Evolutionary conservation across 1,140 invertebrate genomes (phyloP).

Genomic region (Atta cephalotes): DNA sequence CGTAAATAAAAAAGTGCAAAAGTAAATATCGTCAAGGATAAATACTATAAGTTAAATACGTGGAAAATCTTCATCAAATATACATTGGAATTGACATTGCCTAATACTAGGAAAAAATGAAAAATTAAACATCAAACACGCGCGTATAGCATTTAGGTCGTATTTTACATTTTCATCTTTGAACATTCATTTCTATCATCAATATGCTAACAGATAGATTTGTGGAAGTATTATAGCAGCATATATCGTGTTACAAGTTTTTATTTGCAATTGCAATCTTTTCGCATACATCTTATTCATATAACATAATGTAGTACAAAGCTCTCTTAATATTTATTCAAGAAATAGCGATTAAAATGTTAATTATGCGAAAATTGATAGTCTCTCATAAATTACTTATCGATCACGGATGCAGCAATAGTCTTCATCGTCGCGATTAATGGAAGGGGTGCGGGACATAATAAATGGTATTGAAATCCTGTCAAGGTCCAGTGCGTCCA

Average conservation of each 20-base stretch:
- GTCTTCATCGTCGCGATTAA: constrained; percentile 16
- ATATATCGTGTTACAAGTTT: not conserved
- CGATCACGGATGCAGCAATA: not conserved
- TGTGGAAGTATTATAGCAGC: not conserved
- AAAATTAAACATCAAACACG: not conserved
- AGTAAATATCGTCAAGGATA: not conserved
- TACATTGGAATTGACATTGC: constrained; percentile 3
- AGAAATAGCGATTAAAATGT: constrained; percentile 21
- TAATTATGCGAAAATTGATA: constrained; percentile 12
- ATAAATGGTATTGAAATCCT: constrained; percentile 50
- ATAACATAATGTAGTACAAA: not conserved
- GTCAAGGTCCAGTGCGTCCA: constrained; percentile 33
- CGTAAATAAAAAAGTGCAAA: not conserved
- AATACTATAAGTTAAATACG: not conserved
- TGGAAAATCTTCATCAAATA: not conserved
- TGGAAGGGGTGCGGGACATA: not conserved
- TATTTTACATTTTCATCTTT: not conserved
- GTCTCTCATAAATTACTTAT: constrained; percentile 25
- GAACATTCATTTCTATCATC: not conserved
- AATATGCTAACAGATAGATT: not conserved
- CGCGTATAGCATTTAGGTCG: not conserved
- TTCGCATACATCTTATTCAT: not conserved
- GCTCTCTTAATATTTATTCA: not conserved
- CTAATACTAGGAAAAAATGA: not conserved
- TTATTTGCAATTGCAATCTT: not conserved